Percentiles rank a stretch among this genome's conserved stretches.
These are phyloP conservation scores for Pluvialis apricaria DNA, from an alignment of 2,113 vertebrate species.

Conservation along the genomic window DNA sequence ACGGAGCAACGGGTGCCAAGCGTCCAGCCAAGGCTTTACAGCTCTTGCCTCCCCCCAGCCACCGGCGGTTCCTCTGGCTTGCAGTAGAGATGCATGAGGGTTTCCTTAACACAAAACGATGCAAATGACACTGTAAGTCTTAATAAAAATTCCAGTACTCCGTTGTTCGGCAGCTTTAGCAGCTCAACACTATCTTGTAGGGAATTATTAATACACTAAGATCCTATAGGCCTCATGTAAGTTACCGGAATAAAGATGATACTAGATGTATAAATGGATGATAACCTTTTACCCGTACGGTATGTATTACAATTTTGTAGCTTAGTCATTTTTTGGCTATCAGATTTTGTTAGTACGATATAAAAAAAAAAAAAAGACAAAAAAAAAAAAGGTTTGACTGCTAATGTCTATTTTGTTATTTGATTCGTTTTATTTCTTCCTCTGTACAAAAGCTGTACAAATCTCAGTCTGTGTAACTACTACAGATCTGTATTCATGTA, in stretches of 20 bases:
- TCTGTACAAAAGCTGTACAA: slow-evolving; percentile 68
- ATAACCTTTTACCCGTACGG: slow-evolving; percentile 57
- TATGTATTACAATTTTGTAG: slow-evolving; percentile 71
- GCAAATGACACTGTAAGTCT: slow-evolving; percentile 27
- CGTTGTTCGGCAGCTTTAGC: slow-evolving; percentile 26
- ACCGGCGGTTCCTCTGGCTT: neutral
- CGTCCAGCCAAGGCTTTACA: neutral
- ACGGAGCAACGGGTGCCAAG: neutral
- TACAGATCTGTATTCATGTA: slow-evolving; percentile 51
- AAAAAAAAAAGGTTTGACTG: slow-evolving; percentile 33
- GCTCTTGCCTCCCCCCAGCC: neutral
- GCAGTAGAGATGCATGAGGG: slow-evolving; percentile 47
- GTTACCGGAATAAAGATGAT: slow-evolving; percentile 20
- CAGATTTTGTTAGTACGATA: slow-evolving; percentile 64
- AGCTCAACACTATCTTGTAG: slow-evolving; percentile 37
- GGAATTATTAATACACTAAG: slow-evolving; percentile 54
- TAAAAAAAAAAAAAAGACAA: neutral
- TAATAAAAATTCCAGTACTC: neutral
- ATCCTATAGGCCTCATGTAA: slow-evolving; percentile 51
- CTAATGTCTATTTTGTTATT: slow-evolving; percentile 67
- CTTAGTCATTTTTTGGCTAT: slow-evolving; percentile 70
- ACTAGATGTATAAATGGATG: slow-evolving; percentile 65
- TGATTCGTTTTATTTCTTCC: slow-evolving; percentile 28
- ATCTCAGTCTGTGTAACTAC: slow-evolving; percentile 57
- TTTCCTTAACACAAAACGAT: slow-evolving; percentile 19